These are phyloP conservation scores for Melanogrammus aeglefinus DNA, from an alignment of 2,797 vertebrate genomes.

Conservation along the genomic window DNA sequence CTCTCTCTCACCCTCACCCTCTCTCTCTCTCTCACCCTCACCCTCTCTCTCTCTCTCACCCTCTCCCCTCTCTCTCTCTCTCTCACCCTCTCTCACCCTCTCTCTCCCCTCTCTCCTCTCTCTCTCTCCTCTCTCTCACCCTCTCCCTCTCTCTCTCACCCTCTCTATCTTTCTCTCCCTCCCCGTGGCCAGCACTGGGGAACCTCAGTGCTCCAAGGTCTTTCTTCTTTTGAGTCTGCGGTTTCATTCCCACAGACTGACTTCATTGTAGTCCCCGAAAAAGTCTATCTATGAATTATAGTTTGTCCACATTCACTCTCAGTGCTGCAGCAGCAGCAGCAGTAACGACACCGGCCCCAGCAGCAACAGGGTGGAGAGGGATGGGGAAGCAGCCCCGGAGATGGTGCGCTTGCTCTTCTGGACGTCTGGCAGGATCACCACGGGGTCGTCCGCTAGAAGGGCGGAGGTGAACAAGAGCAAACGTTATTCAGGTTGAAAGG, in stretches of 20 bases:
- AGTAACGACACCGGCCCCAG: slow-evolving; percentile 70
- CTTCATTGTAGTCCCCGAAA: slow-evolving; percentile 67
- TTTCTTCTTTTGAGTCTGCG: slow-evolving; percentile 56
- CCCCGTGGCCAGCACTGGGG: slow-evolving; percentile 74
- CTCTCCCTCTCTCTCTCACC: too few relatives aligned
- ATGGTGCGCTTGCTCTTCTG: slow-evolving; percentile 77
- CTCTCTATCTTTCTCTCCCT: neutral
- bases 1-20: too few relatives aligned
- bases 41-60: too few relatives aligned
- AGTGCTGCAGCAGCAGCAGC: slow-evolving; percentile 68
- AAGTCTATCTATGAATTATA: slow-evolving; percentile 41
- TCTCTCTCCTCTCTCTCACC: neutral
- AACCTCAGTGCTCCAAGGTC: slow-evolving; percentile 31
- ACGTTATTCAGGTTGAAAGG: slow-evolving; percentile 28
- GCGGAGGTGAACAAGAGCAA: slow-evolving; percentile 26
- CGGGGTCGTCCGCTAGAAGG: slow-evolving; percentile 79
- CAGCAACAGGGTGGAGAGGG: slow-evolving; percentile 61
- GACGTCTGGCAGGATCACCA: slow-evolving; percentile 71
- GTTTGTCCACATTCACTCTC: slow-evolving; percentile 50
- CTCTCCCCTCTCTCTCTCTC: too few relatives aligned
- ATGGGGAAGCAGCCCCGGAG: slow-evolving; percentile 55
- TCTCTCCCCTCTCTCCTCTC: neutral
- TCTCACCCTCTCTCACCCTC: too few relatives aligned
- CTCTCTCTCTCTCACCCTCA: too few relatives aligned
- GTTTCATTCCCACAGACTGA: slow-evolving; percentile 63